A percentile compares a stretch with the other conserved stretches of the same genome.
Evolutionary conservation across 2,888 invertebrate species (phyloP).

Genomic region (Epinotia ramella): DNA sequence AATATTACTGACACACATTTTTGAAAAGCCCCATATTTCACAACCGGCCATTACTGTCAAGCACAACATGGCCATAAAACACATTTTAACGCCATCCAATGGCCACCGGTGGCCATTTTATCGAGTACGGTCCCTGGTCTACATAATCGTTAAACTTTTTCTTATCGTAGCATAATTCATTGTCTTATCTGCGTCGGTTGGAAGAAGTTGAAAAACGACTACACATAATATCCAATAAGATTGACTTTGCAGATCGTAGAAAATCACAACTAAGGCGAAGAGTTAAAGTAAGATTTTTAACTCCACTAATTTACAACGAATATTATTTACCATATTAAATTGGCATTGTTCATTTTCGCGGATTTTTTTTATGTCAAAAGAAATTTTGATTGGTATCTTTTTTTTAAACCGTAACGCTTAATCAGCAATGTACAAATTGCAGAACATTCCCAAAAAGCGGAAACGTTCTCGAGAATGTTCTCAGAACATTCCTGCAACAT

Average conservation of each 20-base stretch:
- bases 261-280: not conserved
- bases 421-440: no score
- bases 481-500: no score
- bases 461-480: no score
- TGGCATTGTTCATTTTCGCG: no score
- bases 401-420: no score
- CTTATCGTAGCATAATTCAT: conserved; percentile 46
- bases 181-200: conserved; percentile 48
- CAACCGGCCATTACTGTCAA: conserved; percentile 70
- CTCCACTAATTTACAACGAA: no score
- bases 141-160: conserved; percentile 49
- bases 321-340: no score
- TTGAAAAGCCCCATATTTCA: conserved; percentile 62
- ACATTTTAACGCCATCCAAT: conserved; percentile 67
- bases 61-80: conserved; percentile 70
- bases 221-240: not conserved
- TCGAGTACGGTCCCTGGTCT: conserved; percentile 63
- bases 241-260: not conserved
- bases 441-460: no score
- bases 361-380: no score
- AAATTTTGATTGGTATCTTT: no score
- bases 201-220: not conserved
- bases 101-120: conserved; percentile 54
- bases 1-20: conserved; percentile 53
- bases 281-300: no score